A percentile compares a stretch with the other conserved stretches of the same genome.
phyloP scores from a whole-genome alignment of 1,140 invertebrate genomes.

The Anadara kagoshimensis region DNA sequence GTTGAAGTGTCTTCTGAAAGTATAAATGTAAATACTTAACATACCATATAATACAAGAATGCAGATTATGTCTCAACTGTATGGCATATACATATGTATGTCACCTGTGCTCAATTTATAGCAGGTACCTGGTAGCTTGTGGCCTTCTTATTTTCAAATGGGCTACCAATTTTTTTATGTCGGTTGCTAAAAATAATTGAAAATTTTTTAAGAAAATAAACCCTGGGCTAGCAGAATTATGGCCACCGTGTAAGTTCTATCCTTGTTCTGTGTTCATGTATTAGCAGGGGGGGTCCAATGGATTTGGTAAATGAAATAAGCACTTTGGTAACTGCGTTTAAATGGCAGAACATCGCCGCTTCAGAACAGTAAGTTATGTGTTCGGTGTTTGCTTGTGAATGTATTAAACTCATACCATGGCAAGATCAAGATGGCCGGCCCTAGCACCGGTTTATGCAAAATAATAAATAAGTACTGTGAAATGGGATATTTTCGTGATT shows the following conservation, averaged over 20 bases:
- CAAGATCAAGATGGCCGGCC: slow-evolving; percentile 4
- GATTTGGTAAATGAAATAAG: not conserved
- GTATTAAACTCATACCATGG: not conserved
- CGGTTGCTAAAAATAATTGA: too few relatives aligned
- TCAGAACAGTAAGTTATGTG: not conserved
- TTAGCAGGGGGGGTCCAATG: too few relatives aligned
- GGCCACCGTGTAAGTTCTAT: too few relatives aligned
- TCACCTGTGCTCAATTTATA: too few relatives aligned
- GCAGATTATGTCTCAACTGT: not conserved
- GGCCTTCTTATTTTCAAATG: too few relatives aligned
- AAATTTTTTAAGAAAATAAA: too few relatives aligned
- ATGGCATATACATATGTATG: not conserved
- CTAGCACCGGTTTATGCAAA: slow-evolving; percentile 4
- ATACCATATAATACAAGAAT: slow-evolving; percentile 3
- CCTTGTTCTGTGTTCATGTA: too few relatives aligned
- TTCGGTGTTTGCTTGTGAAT: slow-evolving; percentile 3
- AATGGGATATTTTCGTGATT: slow-evolving; percentile 3
- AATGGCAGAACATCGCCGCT: not conserved
- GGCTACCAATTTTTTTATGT: too few relatives aligned
- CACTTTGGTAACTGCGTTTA: not conserved
- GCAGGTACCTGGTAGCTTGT: too few relatives aligned
- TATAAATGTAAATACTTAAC: not conserved
- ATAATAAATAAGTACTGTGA: slow-evolving; percentile 6
- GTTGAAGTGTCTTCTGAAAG: slow-evolving; percentile 9
- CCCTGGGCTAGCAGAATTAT: too few relatives aligned